Evolutionary conservation across 2,797 vertebrate species (phyloP).

Genomic region (Aselliscus stoliczkanus): DNA sequence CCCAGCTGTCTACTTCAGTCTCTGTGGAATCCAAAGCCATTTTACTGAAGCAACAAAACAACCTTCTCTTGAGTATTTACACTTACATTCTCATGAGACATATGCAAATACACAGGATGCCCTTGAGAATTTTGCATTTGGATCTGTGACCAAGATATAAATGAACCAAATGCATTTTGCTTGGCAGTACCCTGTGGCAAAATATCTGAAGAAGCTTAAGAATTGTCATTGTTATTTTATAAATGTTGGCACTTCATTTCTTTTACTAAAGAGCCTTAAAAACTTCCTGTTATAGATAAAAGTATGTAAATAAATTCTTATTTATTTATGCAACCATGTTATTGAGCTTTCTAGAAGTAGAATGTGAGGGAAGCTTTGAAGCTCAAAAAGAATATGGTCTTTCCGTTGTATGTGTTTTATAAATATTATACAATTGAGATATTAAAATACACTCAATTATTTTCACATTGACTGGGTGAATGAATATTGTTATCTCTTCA

Average conservation of each 20-base stretch:
- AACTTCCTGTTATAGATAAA: not conserved
- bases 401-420: not conserved
- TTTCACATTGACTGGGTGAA: not conserved
- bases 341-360: not conserved
- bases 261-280: not conserved
- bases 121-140: slow-evolving; percentile 10
- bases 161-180: not conserved
- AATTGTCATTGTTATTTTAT: not conserved
- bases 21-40: not conserved
- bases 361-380: not conserved
- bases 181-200: not conserved
- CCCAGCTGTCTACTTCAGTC: not conserved
- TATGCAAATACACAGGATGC: not conserved
- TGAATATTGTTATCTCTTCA: not conserved
- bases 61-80: not conserved
- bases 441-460: not conserved
- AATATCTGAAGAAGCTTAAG: not conserved
- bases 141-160: not conserved
- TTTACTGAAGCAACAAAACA: not conserved
- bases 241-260: not conserved
- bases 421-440: not conserved
- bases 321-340: not conserved
- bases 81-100: not conserved
- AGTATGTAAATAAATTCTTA: not conserved
- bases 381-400: not conserved